phyloP scores from a whole-genome alignment of 1,140 invertebrate genomes.

The Drosophila paulistorum region DNA sequence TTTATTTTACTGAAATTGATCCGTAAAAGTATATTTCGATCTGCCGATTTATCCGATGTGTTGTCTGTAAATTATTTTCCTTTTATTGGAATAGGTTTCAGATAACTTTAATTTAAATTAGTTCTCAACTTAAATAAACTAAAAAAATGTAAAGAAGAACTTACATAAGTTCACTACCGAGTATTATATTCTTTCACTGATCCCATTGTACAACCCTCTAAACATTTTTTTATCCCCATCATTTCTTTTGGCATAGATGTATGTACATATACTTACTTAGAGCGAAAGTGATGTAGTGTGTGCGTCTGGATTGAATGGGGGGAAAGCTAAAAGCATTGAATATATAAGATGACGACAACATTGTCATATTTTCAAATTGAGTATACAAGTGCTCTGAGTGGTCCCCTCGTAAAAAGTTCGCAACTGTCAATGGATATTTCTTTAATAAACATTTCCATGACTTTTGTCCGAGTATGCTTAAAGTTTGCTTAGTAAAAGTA shows the following conservation, averaged over 20 bases:
- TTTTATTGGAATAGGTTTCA: too few relatives aligned
- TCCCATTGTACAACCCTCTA: background rate
- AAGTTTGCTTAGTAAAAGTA: background rate
- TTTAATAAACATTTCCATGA: conserved; percentile 79
- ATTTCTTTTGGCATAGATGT: background rate
- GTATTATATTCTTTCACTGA: background rate
- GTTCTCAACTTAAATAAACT: too few relatives aligned
- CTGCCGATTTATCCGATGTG: too few relatives aligned
- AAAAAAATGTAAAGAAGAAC: too few relatives aligned
- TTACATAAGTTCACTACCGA: too few relatives aligned
- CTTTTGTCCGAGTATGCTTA: conserved; percentile 56
- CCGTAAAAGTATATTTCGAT: too few relatives aligned
- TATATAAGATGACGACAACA: conserved; percentile 68
- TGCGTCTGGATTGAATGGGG: background rate
- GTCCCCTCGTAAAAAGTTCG: conserved; percentile 23
- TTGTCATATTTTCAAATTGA: conserved; percentile 80
- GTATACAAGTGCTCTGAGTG: conserved; percentile 59
- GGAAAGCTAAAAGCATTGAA: conserved; percentile 74
- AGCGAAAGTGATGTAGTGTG: background rate
- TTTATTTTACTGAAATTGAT: too few relatives aligned
- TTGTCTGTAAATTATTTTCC: too few relatives aligned
- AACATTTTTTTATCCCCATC: conserved; percentile 3
- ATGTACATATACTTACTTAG: background rate
- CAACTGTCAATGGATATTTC: conserved; percentile 61
- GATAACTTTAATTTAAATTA: too few relatives aligned